Base-by-base conservation (phyloP, 2,888 invertebrate genomes). In the Cerastis leucographa region DNA sequence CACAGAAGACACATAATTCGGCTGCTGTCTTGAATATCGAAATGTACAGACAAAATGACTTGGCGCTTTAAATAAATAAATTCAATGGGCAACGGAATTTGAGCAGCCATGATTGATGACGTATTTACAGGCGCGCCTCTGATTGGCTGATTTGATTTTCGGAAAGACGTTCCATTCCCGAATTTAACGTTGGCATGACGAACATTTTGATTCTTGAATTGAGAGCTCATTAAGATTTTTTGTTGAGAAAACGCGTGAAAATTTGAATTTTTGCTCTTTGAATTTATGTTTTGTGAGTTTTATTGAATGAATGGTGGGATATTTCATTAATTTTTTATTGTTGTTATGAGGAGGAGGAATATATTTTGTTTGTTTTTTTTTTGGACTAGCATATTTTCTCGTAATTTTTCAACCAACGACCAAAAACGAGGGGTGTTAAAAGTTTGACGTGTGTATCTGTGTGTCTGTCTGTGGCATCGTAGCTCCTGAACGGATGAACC, bases 121-220 rank as follows among this genome's bases (percentile, higher is more conserved):
- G 92, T 92, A 91, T 92, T 91, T 91, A 91, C 88, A 81, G 86
- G 85, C 85, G 85, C 87, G 85, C 81, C 90, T 88, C 90, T 94
- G 93, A 94, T 93, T 93, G 93, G 93, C 89, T 93, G 93, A 94
- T 94, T 94, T 91, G 91, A 94, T 93, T 93, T 92, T 89, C 85
- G 87, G 88, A 88, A 89, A 89, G 89, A 85, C 89, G 89, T 91
- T 92, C 89, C 87, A 87, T 89, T 91, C 85, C 88, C 86, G 87
- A 92, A 92, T 92, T 90, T 90, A 89, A 87, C 89, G 87, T 86
- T 77, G 89, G 86, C 87, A 86, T 89, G 87, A 86, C 87, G 91
- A 90, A 91, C 87, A 85, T 90, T 91, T 89, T 89, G 89, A 92
- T 90, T 92, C 87, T 82, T 88, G 76, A 90, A 89, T 90, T 87